Evolutionary conservation across 2,888 invertebrate species (phyloP).

Genomic region (Troides aeacus): DNA sequence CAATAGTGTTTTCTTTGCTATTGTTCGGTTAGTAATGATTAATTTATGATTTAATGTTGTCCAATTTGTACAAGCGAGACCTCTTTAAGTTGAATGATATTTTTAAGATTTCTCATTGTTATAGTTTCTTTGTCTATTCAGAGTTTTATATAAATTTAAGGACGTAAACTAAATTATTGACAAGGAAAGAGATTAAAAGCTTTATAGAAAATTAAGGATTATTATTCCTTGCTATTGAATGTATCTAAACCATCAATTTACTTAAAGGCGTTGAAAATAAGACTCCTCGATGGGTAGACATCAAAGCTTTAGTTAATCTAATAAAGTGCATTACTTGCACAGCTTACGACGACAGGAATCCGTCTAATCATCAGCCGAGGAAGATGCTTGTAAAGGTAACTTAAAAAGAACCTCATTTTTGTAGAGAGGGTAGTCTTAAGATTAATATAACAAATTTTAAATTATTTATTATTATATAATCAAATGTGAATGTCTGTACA

Average conservation of each 20-base stretch:
- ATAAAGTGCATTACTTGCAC: conserved; percentile 8
- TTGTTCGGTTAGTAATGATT: too few species aligned
- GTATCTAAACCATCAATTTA: background rate
- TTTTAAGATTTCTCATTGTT: too few species aligned
- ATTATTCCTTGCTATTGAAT: background rate
- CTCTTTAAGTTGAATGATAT: too few species aligned
- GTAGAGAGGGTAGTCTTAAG: background rate
- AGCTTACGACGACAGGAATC: conserved; percentile 5
- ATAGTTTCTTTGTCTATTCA: too few species aligned
- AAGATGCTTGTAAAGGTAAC: background rate
- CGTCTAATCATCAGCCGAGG: conserved; percentile 1
- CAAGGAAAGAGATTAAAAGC: background rate
- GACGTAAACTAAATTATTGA: background rate
- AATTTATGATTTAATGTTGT: too few species aligned
- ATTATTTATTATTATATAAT: too few species aligned
- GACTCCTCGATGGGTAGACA: background rate
- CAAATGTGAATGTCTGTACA: too few species aligned
- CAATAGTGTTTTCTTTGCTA: background rate
- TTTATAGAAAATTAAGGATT: background rate
- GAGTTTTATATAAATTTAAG: too few species aligned
- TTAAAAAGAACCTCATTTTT: background rate
- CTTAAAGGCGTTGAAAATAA: background rate
- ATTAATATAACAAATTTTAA: background rate
- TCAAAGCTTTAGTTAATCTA: conserved; percentile 16
- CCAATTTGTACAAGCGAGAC: too few species aligned